Conservation (phyloP, 2,888 invertebrate species). For the Himalopsyche tibetana region DNA sequence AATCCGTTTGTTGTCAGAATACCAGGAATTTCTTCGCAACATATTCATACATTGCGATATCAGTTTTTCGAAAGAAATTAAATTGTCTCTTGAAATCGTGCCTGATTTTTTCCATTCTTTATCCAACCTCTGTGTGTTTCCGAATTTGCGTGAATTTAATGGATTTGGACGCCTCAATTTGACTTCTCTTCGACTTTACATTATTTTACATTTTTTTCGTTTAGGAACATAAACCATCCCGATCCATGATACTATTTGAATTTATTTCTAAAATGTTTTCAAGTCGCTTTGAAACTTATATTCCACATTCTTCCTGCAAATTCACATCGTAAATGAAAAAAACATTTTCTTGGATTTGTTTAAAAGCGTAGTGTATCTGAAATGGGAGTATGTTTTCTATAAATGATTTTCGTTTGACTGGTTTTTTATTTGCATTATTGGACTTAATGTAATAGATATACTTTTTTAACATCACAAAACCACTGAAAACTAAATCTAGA, state of each 20-base stretch:
- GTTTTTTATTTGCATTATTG: no score
- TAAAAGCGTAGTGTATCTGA: no score
- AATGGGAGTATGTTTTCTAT: no score
- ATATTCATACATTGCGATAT: background rate
- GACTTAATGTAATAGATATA: no score
- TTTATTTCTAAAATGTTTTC: no score
- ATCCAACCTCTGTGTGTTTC: background rate
- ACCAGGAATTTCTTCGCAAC: slow-evolving; percentile 2
- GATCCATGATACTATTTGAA: background rate
- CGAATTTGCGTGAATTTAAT: slow-evolving; percentile 6
- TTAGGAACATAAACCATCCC: background rate
- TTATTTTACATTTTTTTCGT: background rate
- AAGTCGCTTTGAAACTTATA: no score
- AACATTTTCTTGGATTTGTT: no score
- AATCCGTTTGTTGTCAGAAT: slow-evolving; percentile 28
- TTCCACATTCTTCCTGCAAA: no score
- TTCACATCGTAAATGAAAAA: no score
- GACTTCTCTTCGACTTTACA: background rate
- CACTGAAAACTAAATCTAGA: no score
- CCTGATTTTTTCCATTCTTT: background rate
- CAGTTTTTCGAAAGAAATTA: background rate
- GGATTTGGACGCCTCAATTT: background rate
- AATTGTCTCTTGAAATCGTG: background rate
- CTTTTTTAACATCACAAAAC: no score
- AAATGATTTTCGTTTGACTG: no score